Evolutionary conservation across 2,888 invertebrate species (phyloP).

Genomic region (Ypsolopha sequella): DNA sequence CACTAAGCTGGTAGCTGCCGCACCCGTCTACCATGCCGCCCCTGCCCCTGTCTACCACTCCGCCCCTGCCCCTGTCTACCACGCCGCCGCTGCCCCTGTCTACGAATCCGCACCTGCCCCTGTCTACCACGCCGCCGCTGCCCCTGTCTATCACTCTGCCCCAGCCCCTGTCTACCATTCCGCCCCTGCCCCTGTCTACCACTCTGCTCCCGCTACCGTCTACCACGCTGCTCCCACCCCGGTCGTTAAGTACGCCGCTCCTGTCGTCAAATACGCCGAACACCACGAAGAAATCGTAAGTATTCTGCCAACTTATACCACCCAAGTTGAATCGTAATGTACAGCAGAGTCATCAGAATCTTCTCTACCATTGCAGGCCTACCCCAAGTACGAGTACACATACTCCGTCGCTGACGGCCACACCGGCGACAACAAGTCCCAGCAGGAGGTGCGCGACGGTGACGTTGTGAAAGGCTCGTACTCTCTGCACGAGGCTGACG

Average conservation of each 20-base stretch:
- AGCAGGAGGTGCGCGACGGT: constrained; percentile 43
- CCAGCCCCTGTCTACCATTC: constrained; percentile 12
- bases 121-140: constrained; percentile 14
- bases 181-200: constrained; percentile 8
- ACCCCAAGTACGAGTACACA: constrained; percentile 32
- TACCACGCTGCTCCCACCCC: constrained; percentile 14
- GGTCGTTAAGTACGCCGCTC: constrained; percentile 6
- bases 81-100: constrained; percentile 9
- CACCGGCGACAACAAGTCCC: constrained; percentile 49
- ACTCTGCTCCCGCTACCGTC: constrained; percentile 8
- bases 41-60: constrained; percentile 15
- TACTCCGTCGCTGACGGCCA: constrained; percentile 51
- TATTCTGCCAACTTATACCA: background rate
- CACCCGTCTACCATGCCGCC: constrained; percentile 12
- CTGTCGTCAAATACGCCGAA: constrained; percentile 5
- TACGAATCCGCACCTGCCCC: constrained; percentile 7
- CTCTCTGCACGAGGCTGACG: constrained; percentile 45
- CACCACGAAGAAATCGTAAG: constrained; percentile 9
- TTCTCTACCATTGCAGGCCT: constrained; percentile 9
- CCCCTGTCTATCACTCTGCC: constrained; percentile 10
- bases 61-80: constrained; percentile 13
- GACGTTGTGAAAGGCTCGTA: constrained; percentile 45
- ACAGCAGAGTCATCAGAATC: too few species aligned
- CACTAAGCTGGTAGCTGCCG: constrained; percentile 12
- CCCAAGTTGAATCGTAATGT: too few species aligned